Conservation (phyloP, 2,113 vertebrate species). For the Indicator maculatus region DNA sequence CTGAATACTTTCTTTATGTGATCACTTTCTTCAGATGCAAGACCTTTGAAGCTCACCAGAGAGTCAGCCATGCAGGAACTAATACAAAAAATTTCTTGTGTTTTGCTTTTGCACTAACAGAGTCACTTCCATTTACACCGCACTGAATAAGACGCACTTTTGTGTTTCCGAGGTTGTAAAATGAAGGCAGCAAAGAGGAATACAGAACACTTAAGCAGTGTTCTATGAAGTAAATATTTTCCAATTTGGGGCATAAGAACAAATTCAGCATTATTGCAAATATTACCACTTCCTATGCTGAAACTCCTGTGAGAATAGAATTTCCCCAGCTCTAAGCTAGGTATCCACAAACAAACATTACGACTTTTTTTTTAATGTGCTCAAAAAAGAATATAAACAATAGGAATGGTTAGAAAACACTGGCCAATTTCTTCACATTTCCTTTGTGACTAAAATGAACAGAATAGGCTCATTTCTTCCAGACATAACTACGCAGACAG, state of each 20-base stretch:
- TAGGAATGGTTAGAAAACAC: not conserved
- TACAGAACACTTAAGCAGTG: not conserved
- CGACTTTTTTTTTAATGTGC: not conserved
- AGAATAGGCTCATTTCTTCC: not conserved
- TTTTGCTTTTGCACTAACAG: not conserved
- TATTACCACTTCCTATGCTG: not conserved
- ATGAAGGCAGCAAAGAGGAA: not conserved
- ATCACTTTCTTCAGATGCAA: constrained; percentile 1
- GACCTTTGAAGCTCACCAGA: constrained; percentile 41
- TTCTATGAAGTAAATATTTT: not conserved
- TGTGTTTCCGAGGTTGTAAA: not conserved
- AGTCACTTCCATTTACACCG: not conserved
- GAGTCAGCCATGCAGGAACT: not conserved
- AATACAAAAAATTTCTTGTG: not conserved
- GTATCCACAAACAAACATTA: not conserved
- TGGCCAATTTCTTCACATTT: not conserved
- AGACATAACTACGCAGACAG: not conserved
- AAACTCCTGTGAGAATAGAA: not conserved
- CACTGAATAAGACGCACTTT: not conserved
- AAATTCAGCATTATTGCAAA: not conserved
- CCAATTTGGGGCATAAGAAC: not conserved
- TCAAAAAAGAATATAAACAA: not conserved
- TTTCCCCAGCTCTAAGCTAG: not conserved
- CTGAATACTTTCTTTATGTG: constrained; percentile 2
- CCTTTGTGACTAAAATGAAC: not conserved